Evolutionary conservation across 2,888 invertebrate genomes (phyloP).

Genomic region (Drosophila barbarae): DNA sequence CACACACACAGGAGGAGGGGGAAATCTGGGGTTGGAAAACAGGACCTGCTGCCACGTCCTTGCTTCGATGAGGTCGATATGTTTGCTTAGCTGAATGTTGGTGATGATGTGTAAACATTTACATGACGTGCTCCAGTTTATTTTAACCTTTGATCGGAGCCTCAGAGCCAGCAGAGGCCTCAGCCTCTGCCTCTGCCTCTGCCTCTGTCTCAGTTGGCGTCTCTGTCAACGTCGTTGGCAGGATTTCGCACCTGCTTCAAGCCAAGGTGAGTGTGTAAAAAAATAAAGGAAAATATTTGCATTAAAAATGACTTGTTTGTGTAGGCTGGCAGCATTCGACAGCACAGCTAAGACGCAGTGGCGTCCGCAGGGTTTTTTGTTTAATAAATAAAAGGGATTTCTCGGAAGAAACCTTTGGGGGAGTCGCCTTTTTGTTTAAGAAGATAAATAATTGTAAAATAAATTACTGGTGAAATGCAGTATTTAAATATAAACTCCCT

Average conservation of each 20-base stretch:
- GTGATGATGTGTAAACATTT: conserved; percentile 75
- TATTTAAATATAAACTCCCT: too few relatives aligned
- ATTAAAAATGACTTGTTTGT: conserved; percentile 74
- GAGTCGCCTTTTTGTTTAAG: too few relatives aligned
- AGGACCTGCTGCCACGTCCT: conserved; percentile 42
- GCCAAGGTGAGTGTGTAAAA: conserved; percentile 21
- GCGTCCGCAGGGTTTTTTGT: not conserved
- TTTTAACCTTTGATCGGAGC: conserved; percentile 73
- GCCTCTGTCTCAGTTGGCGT: not conserved
- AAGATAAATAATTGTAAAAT: not conserved
- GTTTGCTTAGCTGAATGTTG: conserved; percentile 76
- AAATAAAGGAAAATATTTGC: conserved; percentile 66
- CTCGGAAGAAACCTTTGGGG: not conserved
- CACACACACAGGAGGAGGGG: conserved; percentile 6
- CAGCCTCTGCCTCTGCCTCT: not conserved
- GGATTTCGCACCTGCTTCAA: conserved; percentile 33
- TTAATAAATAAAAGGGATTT: not conserved
- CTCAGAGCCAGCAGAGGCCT: conserved; percentile 14
- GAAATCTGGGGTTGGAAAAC: conserved; percentile 4
- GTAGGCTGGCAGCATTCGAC: conserved; percentile 56
- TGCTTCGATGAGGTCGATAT: conserved; percentile 72
- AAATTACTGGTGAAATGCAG: not conserved
- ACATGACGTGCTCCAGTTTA: conserved; percentile 75
- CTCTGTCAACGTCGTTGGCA: conserved; percentile 7
- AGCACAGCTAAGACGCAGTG: conserved; percentile 10